Base-by-base conservation (phyloP, 2,888 invertebrate species). In the Xylocampa areola region DNA sequence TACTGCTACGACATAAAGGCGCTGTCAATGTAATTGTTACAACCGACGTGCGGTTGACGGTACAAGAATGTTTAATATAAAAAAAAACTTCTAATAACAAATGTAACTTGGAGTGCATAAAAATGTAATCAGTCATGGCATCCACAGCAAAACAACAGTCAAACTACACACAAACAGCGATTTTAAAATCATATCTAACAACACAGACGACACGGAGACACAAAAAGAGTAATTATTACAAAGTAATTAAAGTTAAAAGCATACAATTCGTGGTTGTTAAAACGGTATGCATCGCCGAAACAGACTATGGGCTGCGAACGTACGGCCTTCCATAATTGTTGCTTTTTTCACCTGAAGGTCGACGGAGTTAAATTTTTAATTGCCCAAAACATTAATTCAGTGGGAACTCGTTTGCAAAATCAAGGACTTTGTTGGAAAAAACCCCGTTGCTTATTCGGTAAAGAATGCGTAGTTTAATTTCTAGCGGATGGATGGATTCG, bases 351-450 rank as follows among this genome's bases (percentile, higher is more conserved):
- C 67, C 49, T 68, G 73, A 80, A 79, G 79, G 80, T 72, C 73
- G 72, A 52, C 43, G 60, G 57, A 77, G 73, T 68, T 74, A 67
- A 76, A 70, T 70, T 74, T 74, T 78, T 76, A 79, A 80, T 80
- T 80, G 77, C 57, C 58, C 64, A 60, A 67, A 63, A 59, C 57
- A 70, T 72, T 73, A 73, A 73, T 70, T 70, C 55, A 52, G 52
- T 55, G 60, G 65, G 58, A 72, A 77, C 67, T 50, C 47, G 75
- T 75, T 73, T 71, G 47, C 47, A 63, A 70, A 73, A 60, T 51
- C 44, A 62, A 62, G 68, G 65, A 66, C 57, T 68, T 61, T 48
- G 44, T n/a, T n/a, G n/a, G n/a, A n/a, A n/a, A n/a, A 55, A 62
- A 63, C 72, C 73, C 71, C 60, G 75, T 75, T 75, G 68, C 66